Base-by-base conservation (phyloP, 1,140 invertebrate genomes). In the Lepidurus arcticus region DNA sequence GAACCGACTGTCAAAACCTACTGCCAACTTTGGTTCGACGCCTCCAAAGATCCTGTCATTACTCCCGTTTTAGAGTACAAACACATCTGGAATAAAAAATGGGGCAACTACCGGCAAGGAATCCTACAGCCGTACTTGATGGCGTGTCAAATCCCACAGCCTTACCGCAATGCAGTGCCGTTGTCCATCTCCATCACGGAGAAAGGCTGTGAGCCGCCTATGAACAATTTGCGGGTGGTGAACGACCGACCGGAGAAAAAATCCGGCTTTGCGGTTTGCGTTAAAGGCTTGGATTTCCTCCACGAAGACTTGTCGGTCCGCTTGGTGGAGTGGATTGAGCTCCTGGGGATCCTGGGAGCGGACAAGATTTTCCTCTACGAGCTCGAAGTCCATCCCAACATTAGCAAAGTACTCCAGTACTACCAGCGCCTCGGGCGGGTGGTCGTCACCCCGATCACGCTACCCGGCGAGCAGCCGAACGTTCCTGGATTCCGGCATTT, bases 321-420 rank as follows among this genome's bases (percentile, higher is more conserved):
- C 13, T 85, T 98, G 7, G 90, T 97, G n/a, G 96, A 98, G 85
- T 98, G 96, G 96, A 92, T 98, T 79, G 95, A 97, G 85, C 86
- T 96, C 53, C 86, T 98, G 1, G 88, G 89, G 34, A 87, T 95
- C 7, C 86, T 98, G 7, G 96, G 96, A 2, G 96, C 95, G 0
- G 92, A 96, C 83, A 96, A 96, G 84, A 91, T 98, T 74, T 97
- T 94, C 84, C 91, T 98, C 81, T 98, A 98, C 83, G 90, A 96
- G 81, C 87, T 97, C 11, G 93, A 93, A 83, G 91, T 97, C 0
- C 94, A 97, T 84, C 92, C 93, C 0, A 96, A 97, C 82, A 93
- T 97, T 21, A 92, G 90, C 6, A 96, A 96, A 84, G 93, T 97
- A 0, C 85, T 98, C 7, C 87, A 91, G 26, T 89, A 96, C 83